phyloP scores from a whole-genome alignment of 2,797 vertebrate genomes.

The Bradypus variegatus region DNA sequence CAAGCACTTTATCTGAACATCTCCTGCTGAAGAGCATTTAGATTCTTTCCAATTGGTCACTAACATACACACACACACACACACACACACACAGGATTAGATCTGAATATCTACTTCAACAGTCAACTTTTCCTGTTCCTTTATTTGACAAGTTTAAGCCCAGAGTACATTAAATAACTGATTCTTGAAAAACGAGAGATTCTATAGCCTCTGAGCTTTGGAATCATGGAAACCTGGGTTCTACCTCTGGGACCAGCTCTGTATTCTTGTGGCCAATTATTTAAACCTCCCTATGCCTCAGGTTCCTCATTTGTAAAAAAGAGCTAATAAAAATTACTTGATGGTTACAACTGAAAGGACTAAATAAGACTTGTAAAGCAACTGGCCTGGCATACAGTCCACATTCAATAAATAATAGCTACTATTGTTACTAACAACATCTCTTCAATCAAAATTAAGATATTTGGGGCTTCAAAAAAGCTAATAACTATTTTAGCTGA shows the following conservation, averaged over 20 bases:
- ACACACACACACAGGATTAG: neutral
- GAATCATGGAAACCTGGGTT: neutral
- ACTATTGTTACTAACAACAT: neutral
- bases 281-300: neutral
- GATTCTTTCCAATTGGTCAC: neutral
- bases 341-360: neutral
- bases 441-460: slow-evolving; percentile 27
- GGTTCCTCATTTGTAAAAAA: neutral
- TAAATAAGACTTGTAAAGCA: neutral
- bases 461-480: neutral
- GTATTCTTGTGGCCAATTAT: neutral
- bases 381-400: neutral
- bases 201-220: neutral
- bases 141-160: no score
- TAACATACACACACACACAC: neutral
- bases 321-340: neutral
- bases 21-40: neutral
- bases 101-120: neutral
- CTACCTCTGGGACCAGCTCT: neutral
- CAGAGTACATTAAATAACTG: neutral
- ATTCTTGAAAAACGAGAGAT: neutral
- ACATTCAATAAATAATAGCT: neutral
- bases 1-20: neutral
- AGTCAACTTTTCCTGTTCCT: neutral
- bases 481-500: neutral